Evolutionary conservation across 2,797 vertebrate genomes (phyloP).

Genomic region (Enteromius unitaeniatus): DNA sequence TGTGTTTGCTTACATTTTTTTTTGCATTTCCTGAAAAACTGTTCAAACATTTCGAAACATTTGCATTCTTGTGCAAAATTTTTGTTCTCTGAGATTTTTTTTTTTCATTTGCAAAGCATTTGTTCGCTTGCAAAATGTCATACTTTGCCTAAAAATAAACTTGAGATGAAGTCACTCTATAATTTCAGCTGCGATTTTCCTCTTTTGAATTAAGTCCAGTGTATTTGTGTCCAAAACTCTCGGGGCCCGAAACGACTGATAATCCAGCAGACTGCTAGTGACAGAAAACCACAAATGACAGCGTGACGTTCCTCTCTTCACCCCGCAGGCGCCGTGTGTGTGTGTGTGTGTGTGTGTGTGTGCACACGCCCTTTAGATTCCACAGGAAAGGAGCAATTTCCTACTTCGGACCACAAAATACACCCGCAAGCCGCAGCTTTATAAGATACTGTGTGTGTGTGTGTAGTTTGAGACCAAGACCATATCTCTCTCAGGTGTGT

Average conservation of each 20-base stretch:
- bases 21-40: background rate
- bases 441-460: slow-evolving; percentile 7
- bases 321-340: slow-evolving; percentile 36
- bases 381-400: slow-evolving; percentile 82
- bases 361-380: slow-evolving; percentile 62
- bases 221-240: slow-evolving; percentile 22
- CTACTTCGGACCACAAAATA: slow-evolving; percentile 77
- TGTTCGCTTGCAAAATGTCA: background rate
- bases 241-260: slow-evolving; percentile 22
- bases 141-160: slow-evolving; percentile 7
- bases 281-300: slow-evolving; percentile 51
- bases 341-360: background rate
- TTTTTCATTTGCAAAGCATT: background rate
- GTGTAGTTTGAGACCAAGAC: background rate
- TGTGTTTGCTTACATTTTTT: too few relatives aligned
- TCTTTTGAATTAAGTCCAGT: slow-evolving; percentile 3
- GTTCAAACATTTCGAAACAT: background rate
- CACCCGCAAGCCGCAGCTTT: slow-evolving; percentile 35
- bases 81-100: background rate
- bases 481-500: background rate
- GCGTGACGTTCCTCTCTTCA: slow-evolving; percentile 40
- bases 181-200: slow-evolving; percentile 28
- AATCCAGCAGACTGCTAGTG: slow-evolving; percentile 33
- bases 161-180: slow-evolving; percentile 14
- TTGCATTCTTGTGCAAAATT: background rate